Conservation (phyloP, 37 sponge, comb jelly and placozoan genomes). For the Eunapius fragilis region DNA sequence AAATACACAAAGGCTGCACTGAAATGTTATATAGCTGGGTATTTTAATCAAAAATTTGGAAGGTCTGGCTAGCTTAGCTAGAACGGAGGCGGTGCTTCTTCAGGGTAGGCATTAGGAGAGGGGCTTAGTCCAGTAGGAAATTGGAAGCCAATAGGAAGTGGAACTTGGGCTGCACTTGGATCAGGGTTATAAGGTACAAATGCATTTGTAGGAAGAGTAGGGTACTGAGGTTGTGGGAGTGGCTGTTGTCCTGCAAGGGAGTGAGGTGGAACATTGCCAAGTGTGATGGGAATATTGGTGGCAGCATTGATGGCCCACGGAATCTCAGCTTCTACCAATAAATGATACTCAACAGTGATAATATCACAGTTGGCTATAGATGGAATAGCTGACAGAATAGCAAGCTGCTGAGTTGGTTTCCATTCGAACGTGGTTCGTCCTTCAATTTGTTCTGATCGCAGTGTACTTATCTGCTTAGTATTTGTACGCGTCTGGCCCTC, state of each 20-base stretch:
- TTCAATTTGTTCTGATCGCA: conserved; percentile 3
- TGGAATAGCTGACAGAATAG: not conserved
- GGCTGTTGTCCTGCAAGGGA: not conserved
- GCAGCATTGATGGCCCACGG: conserved; percentile 31
- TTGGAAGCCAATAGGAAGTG: too few species aligned
- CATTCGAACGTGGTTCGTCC: not conserved
- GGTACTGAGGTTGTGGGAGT: not conserved
- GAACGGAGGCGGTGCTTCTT: too few species aligned
- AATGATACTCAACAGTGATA: conserved; percentile 16
- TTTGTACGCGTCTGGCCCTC: not conserved
- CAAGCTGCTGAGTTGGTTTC: conserved; percentile 21
- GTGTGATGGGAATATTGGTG: conserved; percentile 29
- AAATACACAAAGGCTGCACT: too few species aligned
- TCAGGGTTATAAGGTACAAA: not conserved
- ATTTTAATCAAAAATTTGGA: too few species aligned
- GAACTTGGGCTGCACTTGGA: too few species aligned
- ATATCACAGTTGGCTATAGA: conserved; percentile 5
- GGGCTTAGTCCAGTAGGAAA: too few species aligned
- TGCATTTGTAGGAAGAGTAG: not conserved
- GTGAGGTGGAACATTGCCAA: conserved; percentile 25
- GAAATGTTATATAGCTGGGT: too few species aligned
- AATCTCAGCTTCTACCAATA: conserved; percentile 11
- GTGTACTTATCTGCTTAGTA: not conserved
- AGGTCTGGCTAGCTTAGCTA: too few species aligned
- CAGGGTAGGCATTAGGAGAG: too few species aligned